phyloP scores from a whole-genome alignment of 1,140 invertebrate species.

The Babylonia areolata region DNA sequence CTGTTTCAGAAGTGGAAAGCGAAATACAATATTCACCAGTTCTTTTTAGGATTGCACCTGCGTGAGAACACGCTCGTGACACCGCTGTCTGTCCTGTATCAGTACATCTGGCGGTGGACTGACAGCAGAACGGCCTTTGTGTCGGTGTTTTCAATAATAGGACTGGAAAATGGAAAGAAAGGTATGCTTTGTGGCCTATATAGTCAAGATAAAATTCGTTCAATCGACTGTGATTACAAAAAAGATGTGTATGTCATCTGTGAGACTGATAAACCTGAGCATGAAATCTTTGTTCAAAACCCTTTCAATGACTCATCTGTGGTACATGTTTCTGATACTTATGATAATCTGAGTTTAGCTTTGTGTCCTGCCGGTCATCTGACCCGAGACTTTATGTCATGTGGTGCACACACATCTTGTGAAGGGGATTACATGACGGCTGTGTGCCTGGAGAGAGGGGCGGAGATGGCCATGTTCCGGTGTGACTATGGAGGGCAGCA shows the following conservation, averaged over 20 bases:
- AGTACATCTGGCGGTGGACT: conserved; percentile 5
- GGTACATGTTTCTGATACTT: not conserved
- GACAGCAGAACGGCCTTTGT: not conserved
- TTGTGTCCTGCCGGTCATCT: not conserved
- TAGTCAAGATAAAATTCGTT: not conserved
- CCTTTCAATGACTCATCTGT: not conserved
- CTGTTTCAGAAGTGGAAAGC: not conserved
- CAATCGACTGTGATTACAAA: not conserved
- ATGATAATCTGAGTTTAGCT: not conserved
- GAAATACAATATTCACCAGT: not conserved
- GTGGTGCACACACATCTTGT: not conserved
- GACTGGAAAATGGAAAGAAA: not conserved
- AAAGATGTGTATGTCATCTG: not conserved
- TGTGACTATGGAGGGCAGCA: not conserved
- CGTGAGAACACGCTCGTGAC: not conserved
- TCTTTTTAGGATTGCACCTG: not conserved
- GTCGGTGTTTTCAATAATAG: too few species aligned
- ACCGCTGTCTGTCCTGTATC: not conserved
- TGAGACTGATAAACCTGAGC: not conserved
- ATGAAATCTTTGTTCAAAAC: not conserved
- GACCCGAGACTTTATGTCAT: not conserved
- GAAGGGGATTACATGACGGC: not conserved
- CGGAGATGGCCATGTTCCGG: not conserved
- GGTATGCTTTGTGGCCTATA: not conserved
- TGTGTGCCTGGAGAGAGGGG: not conserved